Evolutionary conservation across 2,113 vertebrate genomes (phyloP).

Genomic region (Hipposideros armiger): DNA sequence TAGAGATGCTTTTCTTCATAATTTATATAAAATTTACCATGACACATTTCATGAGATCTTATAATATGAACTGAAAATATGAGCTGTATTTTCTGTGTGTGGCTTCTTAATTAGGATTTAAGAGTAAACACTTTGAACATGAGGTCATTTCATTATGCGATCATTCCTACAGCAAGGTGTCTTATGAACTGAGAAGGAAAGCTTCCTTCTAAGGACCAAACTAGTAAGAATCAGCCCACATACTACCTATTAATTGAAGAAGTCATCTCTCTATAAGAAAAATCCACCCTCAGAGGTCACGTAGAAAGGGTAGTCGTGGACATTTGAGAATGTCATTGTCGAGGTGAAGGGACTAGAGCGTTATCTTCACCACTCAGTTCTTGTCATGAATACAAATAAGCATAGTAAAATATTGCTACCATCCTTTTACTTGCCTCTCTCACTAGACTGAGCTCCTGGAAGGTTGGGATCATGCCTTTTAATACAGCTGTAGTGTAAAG

Average conservation of each 20-base stretch:
- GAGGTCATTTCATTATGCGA: neutral
- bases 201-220: conserved; percentile 1
- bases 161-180: neutral
- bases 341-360: neutral
- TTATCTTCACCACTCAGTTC: neutral
- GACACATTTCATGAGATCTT: conserved; percentile 4
- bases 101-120: neutral
- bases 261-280: neutral
- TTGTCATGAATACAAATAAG: neutral
- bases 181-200: conserved; percentile 26
- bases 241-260: neutral
- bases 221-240: neutral
- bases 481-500: neutral
- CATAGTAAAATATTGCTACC: neutral
- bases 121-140: conserved; percentile 51
- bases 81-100: neutral
- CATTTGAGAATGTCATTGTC: neutral
- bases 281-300: neutral
- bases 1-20: conserved; percentile 19
- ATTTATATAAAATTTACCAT: neutral
- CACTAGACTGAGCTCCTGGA: neutral
- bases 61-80: conserved; percentile 21
- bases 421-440: neutral
- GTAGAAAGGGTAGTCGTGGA: neutral
- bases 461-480: neutral